Evolutionary conservation across 2,888 invertebrate species (phyloP).

Genomic region (Archips crataeganus): DNA sequence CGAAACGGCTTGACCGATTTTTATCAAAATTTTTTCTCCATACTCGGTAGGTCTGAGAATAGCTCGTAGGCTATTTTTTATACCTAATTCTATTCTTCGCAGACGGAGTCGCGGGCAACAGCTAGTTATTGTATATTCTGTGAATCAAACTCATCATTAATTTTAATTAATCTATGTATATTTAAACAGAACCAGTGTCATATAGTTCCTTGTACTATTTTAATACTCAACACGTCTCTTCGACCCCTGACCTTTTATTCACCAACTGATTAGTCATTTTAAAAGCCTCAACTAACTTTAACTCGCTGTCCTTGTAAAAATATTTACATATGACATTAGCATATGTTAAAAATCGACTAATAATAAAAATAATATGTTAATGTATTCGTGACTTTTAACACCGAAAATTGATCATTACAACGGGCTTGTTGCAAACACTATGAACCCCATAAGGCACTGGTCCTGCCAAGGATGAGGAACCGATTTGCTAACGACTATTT

Average conservation of each 20-base stretch:
- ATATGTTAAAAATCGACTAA: slow-evolving; percentile 7
- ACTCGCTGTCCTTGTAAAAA: slow-evolving; percentile 26
- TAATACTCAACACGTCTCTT: slow-evolving; percentile 6
- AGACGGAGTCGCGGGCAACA: too few species aligned
- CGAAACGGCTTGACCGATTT: too few species aligned
- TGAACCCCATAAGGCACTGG: too few species aligned
- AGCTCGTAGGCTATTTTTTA: too few species aligned
- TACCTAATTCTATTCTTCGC: too few species aligned
- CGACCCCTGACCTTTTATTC: slow-evolving; percentile 17
- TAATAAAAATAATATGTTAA: not conserved
- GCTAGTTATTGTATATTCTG: not conserved
- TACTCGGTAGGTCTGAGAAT: too few species aligned
- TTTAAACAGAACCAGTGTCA: not conserved
- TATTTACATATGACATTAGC: slow-evolving; percentile 12
- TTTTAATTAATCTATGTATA: not conserved
- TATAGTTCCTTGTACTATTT: not conserved
- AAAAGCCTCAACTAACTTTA: slow-evolving; percentile 2
- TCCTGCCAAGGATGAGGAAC: too few species aligned
- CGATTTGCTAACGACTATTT: too few species aligned
- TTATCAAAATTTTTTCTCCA: too few species aligned
- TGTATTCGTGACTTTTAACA: too few species aligned
- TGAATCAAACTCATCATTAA: not conserved
- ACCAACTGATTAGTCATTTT: slow-evolving; percentile 6
- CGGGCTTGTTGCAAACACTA: too few species aligned
- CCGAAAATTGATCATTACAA: too few species aligned